Conservation (phyloP, 2,888 invertebrate genomes). For the Clivina fossor region DNA sequence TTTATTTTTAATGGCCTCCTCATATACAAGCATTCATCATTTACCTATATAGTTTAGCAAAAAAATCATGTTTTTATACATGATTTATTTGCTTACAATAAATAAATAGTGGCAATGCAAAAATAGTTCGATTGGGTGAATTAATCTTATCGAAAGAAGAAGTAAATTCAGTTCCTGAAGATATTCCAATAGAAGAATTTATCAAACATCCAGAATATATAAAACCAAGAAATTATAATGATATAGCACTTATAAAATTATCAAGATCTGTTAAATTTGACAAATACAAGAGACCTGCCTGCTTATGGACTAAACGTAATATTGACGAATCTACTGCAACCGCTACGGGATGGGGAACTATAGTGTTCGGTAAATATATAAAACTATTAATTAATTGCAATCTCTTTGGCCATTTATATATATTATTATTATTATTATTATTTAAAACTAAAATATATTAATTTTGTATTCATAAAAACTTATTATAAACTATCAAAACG, state of each 20-base stretch:
- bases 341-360: conserved; percentile 69
- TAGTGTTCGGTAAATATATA: conserved; percentile 39
- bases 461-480: no score
- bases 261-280: conserved; percentile 52
- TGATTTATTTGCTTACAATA: no score
- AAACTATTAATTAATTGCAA: no score
- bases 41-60: no score
- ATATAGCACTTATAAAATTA: conserved; percentile 66
- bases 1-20: no score
- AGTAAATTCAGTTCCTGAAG: conserved; percentile 56
- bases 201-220: conserved; percentile 60
- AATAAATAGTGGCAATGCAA: conserved; percentile 53
- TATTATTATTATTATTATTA: no score
- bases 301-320: conserved; percentile 56
- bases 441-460: no score
- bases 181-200: conserved; percentile 53
- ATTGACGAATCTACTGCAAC: conserved; percentile 54
- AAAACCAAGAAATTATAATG: conserved; percentile 62
- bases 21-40: no score
- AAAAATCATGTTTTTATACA: no score
- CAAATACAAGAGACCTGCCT: conserved; percentile 62
- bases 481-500: no score
- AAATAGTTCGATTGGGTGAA: conserved; percentile 60
- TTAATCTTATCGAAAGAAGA: conserved; percentile 56
- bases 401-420: no score